Conservation (phyloP, 2,888 invertebrate genomes). For the Pristionchus entomophagus region DNA sequence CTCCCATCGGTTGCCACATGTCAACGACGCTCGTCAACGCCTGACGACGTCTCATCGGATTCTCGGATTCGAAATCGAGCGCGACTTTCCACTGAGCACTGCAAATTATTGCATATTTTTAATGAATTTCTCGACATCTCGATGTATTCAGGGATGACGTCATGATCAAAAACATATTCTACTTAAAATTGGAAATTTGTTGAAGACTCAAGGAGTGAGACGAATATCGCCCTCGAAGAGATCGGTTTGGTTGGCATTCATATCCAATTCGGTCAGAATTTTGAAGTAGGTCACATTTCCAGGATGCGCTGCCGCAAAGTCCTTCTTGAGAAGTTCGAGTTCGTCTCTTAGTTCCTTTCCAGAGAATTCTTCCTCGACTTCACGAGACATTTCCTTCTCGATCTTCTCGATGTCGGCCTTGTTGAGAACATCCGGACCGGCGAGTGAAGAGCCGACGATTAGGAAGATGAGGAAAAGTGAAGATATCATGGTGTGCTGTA, state of each 20-base stretch:
- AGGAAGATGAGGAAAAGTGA: neutral
- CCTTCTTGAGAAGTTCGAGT: neutral
- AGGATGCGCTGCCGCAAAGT: slow-evolving; percentile 1
- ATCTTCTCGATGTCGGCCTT: neutral
- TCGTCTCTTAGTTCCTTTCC: slow-evolving; percentile 12
- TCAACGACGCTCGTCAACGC: neutral
- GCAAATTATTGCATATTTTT: neutral
- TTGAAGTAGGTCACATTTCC: slow-evolving; percentile 5
- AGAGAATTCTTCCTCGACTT: slow-evolving; percentile 42
- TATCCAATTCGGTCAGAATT: slow-evolving; percentile 28
- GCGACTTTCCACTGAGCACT: slow-evolving; percentile 34
- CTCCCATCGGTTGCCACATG: slow-evolving; percentile 7
- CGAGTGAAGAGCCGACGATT: neutral
- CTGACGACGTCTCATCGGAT: slow-evolving; percentile 13
- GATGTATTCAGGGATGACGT: too few relatives aligned
- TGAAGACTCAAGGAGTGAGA: neutral
- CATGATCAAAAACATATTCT: too few relatives aligned
- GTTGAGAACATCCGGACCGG: neutral
- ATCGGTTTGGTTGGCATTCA: slow-evolving; percentile 6
- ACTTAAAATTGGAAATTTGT: neutral
- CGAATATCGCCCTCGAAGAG: slow-evolving; percentile 39
- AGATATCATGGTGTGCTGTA: neutral
- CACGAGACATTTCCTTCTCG: slow-evolving; percentile 14
- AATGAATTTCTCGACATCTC: neutral
- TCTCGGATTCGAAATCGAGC: neutral